Evolutionary conservation across 2,888 invertebrate species (phyloP), one percentile per base, ranked within the genome.

Genomic region (Xestia rhomboidea): DNA sequence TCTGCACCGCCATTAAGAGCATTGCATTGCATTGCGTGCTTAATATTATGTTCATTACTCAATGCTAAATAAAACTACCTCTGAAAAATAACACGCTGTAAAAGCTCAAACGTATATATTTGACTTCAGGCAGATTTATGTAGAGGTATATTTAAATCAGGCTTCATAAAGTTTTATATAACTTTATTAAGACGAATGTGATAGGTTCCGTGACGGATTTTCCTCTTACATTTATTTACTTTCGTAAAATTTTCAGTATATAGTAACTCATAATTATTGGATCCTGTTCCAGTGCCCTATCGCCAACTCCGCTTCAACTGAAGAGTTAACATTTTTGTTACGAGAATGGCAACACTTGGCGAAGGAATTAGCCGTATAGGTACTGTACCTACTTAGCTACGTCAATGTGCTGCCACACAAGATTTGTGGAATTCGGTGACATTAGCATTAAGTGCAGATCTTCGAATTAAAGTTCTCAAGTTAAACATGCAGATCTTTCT

Each of bases 21-120:
- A 67, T 78, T 87, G 68, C 76, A 71, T 66, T 81, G 68, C 68
- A 75, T 71, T 81, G 85, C 75, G 63, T 70, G 66, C 44, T 70
- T 75, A 63, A 64, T 57, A 68, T 63, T 30, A 67, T 18, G 34
- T 68, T 66, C 57, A 76, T 81, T 78, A 71, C 77, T 72, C 67
- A 79, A 79, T 66, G 46, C 66, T 44, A 49, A 60, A 72, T 69
- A 71, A 75, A 77, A 76, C 24, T 51, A n/a, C 57, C 75, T 66
- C 66, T 66, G 34, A 68, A 77, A 71, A 60, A 71, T 49, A 62
- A 76, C n/a, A 76, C n/a, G 63, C n/a, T 44, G 46, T 62, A 34
- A 74, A 64, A 76, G 10, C 27, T 30, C 15, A 34, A 10, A 62
- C 3, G n/a, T 30, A 10, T 41, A 41, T 4, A 34, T 24, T 27